Conservation (phyloP, 1,140 invertebrate species). For the Cherax quadricarinatus region DNA sequence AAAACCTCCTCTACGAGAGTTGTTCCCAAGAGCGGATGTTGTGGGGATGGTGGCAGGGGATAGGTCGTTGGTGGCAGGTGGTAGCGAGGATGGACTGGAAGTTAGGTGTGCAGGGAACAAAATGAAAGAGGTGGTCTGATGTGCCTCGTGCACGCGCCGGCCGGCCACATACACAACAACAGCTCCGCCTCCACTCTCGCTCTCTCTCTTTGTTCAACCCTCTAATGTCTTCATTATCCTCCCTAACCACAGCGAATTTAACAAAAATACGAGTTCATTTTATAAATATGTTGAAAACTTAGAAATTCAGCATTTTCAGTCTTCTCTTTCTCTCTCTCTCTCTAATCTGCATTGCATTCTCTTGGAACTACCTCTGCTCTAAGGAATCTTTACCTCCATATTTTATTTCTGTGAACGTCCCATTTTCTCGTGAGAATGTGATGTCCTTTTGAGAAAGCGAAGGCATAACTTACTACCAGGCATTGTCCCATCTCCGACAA, state of each 20-base stretch:
- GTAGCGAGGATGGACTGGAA: conserved; percentile 50
- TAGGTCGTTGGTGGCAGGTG: conserved; percentile 9
- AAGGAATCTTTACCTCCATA: too few species aligned
- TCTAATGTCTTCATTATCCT: neutral
- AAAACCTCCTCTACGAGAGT: neutral
- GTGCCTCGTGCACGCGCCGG: conserved; percentile 36
- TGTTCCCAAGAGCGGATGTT: neutral
- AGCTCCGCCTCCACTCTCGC: neutral
- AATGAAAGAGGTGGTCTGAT: conserved; percentile 57
- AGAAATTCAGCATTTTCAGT: neutral
- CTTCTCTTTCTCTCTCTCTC: too few species aligned
- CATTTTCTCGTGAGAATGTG: too few species aligned
- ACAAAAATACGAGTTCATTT: neutral
- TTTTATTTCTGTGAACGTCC: too few species aligned
- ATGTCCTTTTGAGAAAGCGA: too few species aligned
- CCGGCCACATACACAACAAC: conserved; percentile 27
- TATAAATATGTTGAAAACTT: neutral
- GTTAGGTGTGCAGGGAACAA: conserved; percentile 37
- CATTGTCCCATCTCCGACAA: too few species aligned
- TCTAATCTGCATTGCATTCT: too few species aligned
- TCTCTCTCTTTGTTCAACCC: too few species aligned
- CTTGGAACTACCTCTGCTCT: too few species aligned
- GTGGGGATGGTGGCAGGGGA: neutral
- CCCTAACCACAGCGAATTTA: neutral
- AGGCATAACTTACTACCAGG: too few species aligned